Conservation (phyloP, 2,113 vertebrate species). For the Suricata suricatta region DNA sequence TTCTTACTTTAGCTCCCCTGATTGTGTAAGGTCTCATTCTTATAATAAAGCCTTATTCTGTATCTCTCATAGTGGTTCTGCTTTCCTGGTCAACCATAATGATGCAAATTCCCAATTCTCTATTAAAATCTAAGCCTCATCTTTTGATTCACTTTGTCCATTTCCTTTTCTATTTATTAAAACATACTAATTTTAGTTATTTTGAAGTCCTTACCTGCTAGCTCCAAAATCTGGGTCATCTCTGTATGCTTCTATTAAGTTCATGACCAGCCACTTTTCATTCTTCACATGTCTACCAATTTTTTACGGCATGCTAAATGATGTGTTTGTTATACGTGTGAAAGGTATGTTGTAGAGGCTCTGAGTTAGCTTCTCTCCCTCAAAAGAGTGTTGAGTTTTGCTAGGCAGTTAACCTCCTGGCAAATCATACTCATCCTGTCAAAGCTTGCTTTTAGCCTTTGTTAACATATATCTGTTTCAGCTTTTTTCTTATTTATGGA, state of each 20-base stretch:
- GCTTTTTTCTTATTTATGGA: background rate
- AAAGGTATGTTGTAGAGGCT: background rate
- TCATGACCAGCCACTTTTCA: background rate
- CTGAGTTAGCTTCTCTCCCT: background rate
- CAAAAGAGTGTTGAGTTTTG: background rate
- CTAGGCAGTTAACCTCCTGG: background rate
- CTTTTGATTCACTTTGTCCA: background rate
- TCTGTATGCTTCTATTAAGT: background rate
- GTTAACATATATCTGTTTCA: background rate
- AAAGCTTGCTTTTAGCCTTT: background rate
- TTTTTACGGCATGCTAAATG: background rate
- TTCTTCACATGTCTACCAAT: background rate
- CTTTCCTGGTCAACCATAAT: background rate
- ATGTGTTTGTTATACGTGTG: background rate
- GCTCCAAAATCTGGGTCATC: background rate
- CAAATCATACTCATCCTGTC: background rate
- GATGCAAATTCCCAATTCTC: background rate
- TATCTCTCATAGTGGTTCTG: background rate
- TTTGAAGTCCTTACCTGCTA: background rate
- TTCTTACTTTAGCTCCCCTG: background rate
- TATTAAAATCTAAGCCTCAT: background rate
- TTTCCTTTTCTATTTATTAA: background rate
- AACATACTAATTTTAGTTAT: background rate
- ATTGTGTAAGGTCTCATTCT: background rate
- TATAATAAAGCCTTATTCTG: background rate